Conservation (phyloP, 2,797 vertebrate species). For the Alauda arvensis region DNA sequence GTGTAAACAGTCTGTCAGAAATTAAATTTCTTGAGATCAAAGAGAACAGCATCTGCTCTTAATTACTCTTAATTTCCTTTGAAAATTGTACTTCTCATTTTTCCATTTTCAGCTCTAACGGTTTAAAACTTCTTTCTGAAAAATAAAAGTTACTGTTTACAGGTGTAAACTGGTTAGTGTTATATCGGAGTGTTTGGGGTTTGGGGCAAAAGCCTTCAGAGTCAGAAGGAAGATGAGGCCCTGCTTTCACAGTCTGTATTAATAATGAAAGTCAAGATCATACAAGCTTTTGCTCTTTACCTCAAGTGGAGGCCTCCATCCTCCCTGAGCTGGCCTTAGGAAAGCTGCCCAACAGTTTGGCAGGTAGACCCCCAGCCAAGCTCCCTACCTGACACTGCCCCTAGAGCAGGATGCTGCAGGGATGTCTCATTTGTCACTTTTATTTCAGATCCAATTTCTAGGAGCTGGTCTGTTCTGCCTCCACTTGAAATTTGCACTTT, state of each 20-base stretch:
- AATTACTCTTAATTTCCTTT: constrained; percentile 25
- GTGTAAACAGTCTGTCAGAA: constrained; percentile 12
- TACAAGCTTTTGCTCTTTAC: not conserved
- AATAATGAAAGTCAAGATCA: not conserved
- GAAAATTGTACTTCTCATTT: constrained; percentile 9
- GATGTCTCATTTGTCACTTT: not conserved
- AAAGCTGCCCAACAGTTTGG: not conserved
- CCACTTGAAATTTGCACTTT: not conserved
- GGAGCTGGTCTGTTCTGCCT: not conserved
- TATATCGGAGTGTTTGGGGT: not conserved
- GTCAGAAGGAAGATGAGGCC: not conserved
- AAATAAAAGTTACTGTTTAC: constrained; percentile 14
- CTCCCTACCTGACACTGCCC: not conserved
- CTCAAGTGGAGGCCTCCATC: rapidly evolving
- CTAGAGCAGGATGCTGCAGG: not conserved
- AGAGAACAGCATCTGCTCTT: constrained; percentile 20
- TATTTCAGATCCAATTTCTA: not conserved
- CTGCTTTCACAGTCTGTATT: not conserved
- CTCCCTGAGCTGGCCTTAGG: not conserved
- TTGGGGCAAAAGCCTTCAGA: not conserved
- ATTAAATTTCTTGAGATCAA: not conserved
- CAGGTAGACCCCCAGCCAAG: not conserved
- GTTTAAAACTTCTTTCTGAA: not conserved
- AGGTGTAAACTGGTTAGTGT: not conserved
- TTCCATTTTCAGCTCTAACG: not conserved